Conservation (phyloP, 2,113 vertebrate species). For the Tragelaphus buxtoni region DNA sequence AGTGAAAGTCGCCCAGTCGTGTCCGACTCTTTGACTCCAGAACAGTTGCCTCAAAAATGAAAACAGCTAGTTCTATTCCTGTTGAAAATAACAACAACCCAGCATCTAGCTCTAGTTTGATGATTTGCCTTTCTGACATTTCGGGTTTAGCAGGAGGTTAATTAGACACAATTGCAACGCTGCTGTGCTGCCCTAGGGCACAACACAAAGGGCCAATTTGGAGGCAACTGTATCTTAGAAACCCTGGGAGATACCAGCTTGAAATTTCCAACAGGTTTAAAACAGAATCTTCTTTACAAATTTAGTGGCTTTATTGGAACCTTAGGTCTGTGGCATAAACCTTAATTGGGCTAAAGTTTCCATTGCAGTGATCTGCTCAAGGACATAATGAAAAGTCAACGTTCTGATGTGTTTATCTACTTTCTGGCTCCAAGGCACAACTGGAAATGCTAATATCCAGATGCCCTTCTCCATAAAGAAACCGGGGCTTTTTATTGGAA, state of each 20-base stretch:
- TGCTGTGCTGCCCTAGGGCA: conserved; percentile 61
- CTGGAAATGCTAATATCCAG: conserved; percentile 54
- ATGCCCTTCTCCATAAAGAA: conserved; percentile 22
- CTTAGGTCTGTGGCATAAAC: conserved; percentile 51
- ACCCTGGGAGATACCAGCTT: conserved; percentile 67
- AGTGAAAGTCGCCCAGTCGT: not conserved
- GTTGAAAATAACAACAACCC: conserved; percentile 49
- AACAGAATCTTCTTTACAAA: conserved; percentile 52
- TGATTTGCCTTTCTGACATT: conserved; percentile 70
- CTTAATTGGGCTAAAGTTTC: conserved; percentile 66
- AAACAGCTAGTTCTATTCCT: conserved; percentile 32
- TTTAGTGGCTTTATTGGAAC: conserved; percentile 51
- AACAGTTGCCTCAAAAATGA: conserved; percentile 40
- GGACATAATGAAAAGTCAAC: conserved; percentile 59
- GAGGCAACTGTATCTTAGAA: conserved; percentile 65
- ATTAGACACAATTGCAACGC: conserved; percentile 73
- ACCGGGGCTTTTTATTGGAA: conserved; percentile 1
- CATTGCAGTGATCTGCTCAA: conserved; percentile 48
- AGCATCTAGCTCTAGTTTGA: conserved; percentile 39
- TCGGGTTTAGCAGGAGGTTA: conserved; percentile 77
- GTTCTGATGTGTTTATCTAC: conserved; percentile 45
- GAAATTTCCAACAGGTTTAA: conserved; percentile 64
- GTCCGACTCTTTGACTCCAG: not conserved
- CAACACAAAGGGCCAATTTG: conserved; percentile 63
- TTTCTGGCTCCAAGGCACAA: conserved; percentile 34